Evolutionary conservation across 2,113 vertebrate species (phyloP), one percentile per base, ranked within the genome.

Genomic region (Promerops cafer): DNA sequence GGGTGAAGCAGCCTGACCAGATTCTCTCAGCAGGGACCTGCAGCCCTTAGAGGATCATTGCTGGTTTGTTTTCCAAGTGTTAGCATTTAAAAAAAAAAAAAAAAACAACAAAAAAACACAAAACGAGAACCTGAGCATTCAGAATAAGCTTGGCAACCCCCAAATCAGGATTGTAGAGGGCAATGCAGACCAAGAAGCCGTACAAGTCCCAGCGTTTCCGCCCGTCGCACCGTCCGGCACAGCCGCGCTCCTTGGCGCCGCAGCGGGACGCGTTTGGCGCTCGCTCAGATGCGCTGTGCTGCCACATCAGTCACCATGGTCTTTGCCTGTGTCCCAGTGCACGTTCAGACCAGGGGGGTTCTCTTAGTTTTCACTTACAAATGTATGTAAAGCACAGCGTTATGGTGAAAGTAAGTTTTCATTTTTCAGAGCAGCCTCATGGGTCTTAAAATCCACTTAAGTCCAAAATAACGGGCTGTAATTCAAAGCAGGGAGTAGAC

Each of bases 201-300:
- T 11, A 3, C 9, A 13, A 4, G 54, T 49, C 11, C 27, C 17
- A 17, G 30, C 0, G 0, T 75, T 92, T 44, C 71, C 0, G 0
- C n/a, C 33, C 23, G 0, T 8, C 7, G 17, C 63, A 30, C 50
- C 78, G 80, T 50, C 14, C 5, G 5, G 47, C 66, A 5, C 23
- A 12, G 83, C 42, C 37, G 9, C 4, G 22, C 13, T 74, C 31
- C 42, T 75, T 35, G 11, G 37, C 16, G 79, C 71, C 31, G 72
- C 39, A 28, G 2, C 64, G 75, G 76, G 68, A 64, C 90, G 45
- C 6, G 2, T 50, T 74, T 6, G 54, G 71, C 33, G 79, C 72
- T 72, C 2, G 0, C 42, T 75, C 70, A 33, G 40, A 54, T 39
- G 30, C 28, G 3, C 42, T 74, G 19, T 13, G 27, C 23, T 7